Percentiles rank a stretch among this genome's conserved stretches.
These are phyloP conservation scores for Cloeon dipterum DNA, from an alignment of 2,888 invertebrate species.

Conservation along the genomic window DNA sequence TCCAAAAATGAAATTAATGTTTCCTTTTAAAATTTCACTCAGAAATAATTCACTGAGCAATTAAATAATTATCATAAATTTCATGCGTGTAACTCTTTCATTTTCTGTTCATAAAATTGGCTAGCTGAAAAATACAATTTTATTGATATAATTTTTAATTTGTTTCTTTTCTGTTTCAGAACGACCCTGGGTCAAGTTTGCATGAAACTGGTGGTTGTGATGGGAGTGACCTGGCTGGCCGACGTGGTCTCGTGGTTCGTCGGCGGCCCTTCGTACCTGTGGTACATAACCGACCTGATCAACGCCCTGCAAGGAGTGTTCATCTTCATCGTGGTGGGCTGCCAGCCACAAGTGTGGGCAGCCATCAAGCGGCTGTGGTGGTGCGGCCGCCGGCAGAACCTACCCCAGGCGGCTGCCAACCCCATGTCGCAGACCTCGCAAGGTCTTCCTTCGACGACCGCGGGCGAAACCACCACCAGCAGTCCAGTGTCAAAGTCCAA, in stretches of 20 bases:
- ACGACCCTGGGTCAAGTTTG: constrained; percentile 65
- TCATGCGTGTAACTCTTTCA: too few relatives aligned
- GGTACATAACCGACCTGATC: constrained; percentile 66
- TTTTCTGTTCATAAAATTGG: too few relatives aligned
- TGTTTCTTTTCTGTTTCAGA: constrained; percentile 26
- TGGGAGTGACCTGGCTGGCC: constrained; percentile 54
- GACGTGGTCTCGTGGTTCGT: constrained; percentile 67
- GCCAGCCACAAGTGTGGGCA: constrained; percentile 60
- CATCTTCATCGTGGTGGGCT: constrained; percentile 72
- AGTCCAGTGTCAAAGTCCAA: background rate
- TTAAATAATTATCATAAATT: too few relatives aligned
- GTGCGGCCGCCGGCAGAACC: background rate
- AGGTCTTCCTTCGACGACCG: background rate
- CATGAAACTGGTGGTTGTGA: constrained; percentile 61
- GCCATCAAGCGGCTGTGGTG: constrained; percentile 42
- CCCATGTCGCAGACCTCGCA: background rate
- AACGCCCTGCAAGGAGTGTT: constrained; percentile 73
- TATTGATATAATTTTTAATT: too few relatives aligned
- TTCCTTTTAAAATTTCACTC: too few relatives aligned
- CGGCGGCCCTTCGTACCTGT: constrained; percentile 55
- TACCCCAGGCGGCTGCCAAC: background rate
- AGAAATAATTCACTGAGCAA: too few relatives aligned
- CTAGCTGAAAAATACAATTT: too few relatives aligned
- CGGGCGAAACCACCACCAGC: background rate
- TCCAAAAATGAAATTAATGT: too few relatives aligned